Evolutionary conservation across 1,140 invertebrate species (phyloP).

Genomic region (Drosophila nasuta): DNA sequence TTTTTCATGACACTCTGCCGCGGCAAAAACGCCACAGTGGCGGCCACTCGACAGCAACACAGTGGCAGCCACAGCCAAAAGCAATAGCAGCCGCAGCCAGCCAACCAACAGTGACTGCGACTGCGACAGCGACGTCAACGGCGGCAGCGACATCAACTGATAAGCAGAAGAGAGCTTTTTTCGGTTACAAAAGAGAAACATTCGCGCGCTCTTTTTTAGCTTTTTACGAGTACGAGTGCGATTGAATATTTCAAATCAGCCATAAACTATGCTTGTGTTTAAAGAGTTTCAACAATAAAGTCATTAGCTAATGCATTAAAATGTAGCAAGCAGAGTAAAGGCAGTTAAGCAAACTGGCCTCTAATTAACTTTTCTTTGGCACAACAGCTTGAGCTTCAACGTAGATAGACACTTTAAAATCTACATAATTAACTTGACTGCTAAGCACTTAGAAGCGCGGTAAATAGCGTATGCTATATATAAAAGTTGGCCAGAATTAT

Average conservation of each 20-base stretch:
- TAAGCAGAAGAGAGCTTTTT: constrained; percentile 67
- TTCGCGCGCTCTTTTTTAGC: constrained; percentile 33
- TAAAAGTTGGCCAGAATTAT: too few relatives aligned
- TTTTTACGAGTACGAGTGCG: not conserved
- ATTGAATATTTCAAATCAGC: constrained; percentile 12
- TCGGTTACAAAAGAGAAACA: constrained; percentile 6
- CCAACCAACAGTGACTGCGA: constrained; percentile 19
- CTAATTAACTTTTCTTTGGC: not conserved
- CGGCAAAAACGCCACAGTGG: constrained; percentile 27
- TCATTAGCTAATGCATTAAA: constrained; percentile 45
- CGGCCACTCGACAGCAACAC: constrained; percentile 43
- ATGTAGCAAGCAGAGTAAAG: not conserved
- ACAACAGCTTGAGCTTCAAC: not conserved
- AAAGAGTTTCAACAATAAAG: constrained; percentile 17
- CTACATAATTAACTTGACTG: not conserved
- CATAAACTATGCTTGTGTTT: constrained; percentile 31
- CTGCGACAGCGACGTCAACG: constrained; percentile 27
- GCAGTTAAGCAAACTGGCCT: not conserved
- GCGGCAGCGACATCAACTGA: constrained; percentile 55
- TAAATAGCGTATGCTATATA: too few relatives aligned
- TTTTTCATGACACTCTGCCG: constrained; percentile 70
- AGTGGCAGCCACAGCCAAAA: constrained; percentile 17
- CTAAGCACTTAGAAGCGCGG: too few relatives aligned
- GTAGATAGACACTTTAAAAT: not conserved
- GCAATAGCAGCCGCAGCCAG: constrained; percentile 36